Conservation (phyloP, 1,140 invertebrate genomes). For the Venustaconcha ellipsiformis region DNA sequence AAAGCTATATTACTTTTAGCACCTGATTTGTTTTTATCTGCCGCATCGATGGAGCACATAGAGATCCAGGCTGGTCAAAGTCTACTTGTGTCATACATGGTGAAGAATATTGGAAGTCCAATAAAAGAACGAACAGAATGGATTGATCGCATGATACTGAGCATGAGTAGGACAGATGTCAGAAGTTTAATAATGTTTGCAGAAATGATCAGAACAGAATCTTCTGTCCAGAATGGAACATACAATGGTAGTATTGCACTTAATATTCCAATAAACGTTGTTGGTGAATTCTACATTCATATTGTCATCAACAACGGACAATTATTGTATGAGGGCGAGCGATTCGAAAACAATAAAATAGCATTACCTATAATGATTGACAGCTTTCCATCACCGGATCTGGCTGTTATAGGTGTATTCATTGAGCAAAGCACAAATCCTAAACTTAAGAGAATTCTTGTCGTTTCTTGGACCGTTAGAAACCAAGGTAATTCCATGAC, state of each 20-base stretch:
- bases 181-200: background rate
- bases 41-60: background rate
- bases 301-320: background rate
- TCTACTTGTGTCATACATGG: background rate
- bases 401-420: too few species aligned
- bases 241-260: background rate
- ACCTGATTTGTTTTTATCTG: background rate
- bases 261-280: slow-evolving; percentile 1
- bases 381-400: too few species aligned
- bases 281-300: background rate
- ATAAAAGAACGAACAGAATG: background rate
- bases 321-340: background rate
- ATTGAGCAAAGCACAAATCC: background rate
- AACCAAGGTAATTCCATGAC: slow-evolving; percentile 12
- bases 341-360: too few species aligned
- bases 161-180: background rate
- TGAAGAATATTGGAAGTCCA: slow-evolving; percentile 1
- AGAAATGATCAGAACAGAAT: background rate
- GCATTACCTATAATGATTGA: too few species aligned
- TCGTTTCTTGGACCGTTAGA: slow-evolving; percentile 6
- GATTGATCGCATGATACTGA: background rate
- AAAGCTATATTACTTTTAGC: slow-evolving; percentile 1
- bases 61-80: background rate
- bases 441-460: background rate
- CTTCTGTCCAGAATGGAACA: background rate